A percentile compares a stretch with the other conserved stretches of the same genome.
Evolutionary conservation across 1,140 invertebrate species (phyloP).

Genomic region (Drosophila elegans): DNA sequence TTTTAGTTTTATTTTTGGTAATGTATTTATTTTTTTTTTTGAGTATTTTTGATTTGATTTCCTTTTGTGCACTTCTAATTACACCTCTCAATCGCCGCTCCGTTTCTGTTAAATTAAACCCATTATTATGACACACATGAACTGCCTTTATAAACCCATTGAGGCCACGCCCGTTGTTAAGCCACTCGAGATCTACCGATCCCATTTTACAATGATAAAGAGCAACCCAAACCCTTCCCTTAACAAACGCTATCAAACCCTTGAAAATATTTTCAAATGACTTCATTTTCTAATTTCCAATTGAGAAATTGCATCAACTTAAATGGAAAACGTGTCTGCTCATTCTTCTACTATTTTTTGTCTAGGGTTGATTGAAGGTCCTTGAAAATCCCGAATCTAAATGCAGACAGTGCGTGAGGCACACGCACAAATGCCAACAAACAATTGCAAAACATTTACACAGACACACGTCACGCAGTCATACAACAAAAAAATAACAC

Average conservation of each 20-base stretch:
- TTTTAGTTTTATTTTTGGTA: too few species aligned
- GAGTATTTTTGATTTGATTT: background rate
- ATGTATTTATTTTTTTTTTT: too few species aligned
- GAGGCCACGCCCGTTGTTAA: slow-evolving; percentile 33
- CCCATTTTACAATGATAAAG: slow-evolving; percentile 27
- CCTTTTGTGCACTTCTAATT: background rate
- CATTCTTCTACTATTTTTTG: slow-evolving; percentile 7
- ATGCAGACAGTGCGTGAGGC: slow-evolving; percentile 60
- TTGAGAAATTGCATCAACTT: slow-evolving; percentile 69
- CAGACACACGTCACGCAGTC: slow-evolving; percentile 57
- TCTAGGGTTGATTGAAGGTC: slow-evolving; percentile 42
- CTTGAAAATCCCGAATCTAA: slow-evolving; percentile 34
- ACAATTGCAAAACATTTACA: slow-evolving; percentile 81
- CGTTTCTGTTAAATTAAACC: slow-evolving; percentile 47
- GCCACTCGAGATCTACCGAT: slow-evolving; percentile 45
- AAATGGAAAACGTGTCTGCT: slow-evolving; percentile 67
- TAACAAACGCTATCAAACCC: slow-evolving; percentile 32
- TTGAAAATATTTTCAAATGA: slow-evolving; percentile 67
- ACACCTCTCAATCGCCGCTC: background rate
- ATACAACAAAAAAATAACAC: slow-evolving; percentile 45
- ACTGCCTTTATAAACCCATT: slow-evolving; percentile 31
- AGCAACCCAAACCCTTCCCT: slow-evolving; percentile 23
- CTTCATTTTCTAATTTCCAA: slow-evolving; percentile 79
- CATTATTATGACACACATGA: slow-evolving; percentile 23
- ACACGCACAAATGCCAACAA: slow-evolving; percentile 77